Base-by-base conservation (phyloP, 2,113 vertebrate species). In the Phaetusa simplex region DNA sequence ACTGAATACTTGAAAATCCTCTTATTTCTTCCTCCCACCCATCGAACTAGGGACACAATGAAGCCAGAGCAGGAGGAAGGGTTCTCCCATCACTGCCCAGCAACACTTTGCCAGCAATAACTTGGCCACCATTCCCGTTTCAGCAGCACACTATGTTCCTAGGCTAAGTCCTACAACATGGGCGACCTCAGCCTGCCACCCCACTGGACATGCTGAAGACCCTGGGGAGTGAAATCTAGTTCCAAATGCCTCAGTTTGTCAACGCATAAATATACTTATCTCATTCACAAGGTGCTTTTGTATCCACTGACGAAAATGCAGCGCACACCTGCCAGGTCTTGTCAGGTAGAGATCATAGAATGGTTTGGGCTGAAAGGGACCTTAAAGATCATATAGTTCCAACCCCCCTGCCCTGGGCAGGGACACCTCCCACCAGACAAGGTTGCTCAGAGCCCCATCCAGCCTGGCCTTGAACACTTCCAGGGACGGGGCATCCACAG, bases 261-360 rank as follows among this genome's bases (percentile, higher is more conserved):
- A 40, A 8, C 1, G 5, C 12, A 18, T 12, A 30, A n/a, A 18
- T 4, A 3, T 1, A 14, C 9, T 50, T 11, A 58, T 11, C 9
- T 14, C 11, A 3, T 19, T 47, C 17, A 26, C 4, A 16, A 42
- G 20, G 18, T 2, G 9, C 0, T 27, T 71, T 21, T 13, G 29
- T 6, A 59, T 19, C 34, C 3, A 9, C 11, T 6, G 13, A 34
- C 3, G 11, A 18, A 53, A 78, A 53, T 1, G 0, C 34, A 6
- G 17, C 43, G 17, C 29, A 2, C 14, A 9, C 12, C 62, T 10
- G 61, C 27, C 27, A 18, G 2, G 0, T 2, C 59, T 12, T 6
- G 11, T 8, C 29, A 36, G 38, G 12, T 6, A 23, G 8, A 5
- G 27, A 7, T 38, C 59, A 38, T 8, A 62, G n/a, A 36, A 61